Conservation (phyloP, 2,113 vertebrate genomes). For the Mesembrinibis cayennensis region DNA sequence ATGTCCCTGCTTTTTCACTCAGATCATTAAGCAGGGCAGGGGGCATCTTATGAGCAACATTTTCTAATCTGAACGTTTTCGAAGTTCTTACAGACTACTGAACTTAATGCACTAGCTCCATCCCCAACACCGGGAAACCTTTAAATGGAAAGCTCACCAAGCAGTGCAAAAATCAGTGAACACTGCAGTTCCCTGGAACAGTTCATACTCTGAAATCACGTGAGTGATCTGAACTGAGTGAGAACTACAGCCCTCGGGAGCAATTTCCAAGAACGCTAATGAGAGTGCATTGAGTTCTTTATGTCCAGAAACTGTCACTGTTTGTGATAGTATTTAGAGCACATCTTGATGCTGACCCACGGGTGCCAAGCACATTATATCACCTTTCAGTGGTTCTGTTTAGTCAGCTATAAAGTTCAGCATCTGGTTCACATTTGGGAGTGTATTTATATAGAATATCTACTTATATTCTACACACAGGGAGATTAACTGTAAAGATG, state of each 20-base stretch:
- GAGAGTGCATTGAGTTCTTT: conserved; percentile 21
- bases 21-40: conserved; percentile 10
- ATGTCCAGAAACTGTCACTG: conserved; percentile 12
- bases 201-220: conserved; percentile 2
- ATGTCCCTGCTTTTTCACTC: not conserved
- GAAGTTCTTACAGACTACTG: not conserved
- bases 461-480: not conserved
- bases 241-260: conserved; percentile 22
- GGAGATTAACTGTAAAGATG: not conserved
- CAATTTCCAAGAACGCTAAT: not conserved
- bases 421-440: not conserved
- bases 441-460: not conserved
- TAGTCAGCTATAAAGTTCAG: conserved; percentile 41
- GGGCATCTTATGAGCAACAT: not conserved
- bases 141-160: conserved; percentile 1
- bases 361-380: not conserved
- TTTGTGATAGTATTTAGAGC: not conserved
- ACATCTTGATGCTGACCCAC: conserved; percentile 31
- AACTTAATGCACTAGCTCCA: not conserved
- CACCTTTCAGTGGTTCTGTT: conserved; percentile 7
- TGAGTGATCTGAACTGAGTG: conserved; percentile 29
- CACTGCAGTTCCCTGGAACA: not conserved
- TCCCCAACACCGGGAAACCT: not conserved
- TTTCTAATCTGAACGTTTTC: not conserved
- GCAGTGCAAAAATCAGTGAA: not conserved